phyloP scores from a whole-genome alignment of 2,113 vertebrate species.

The Megaceryle torquata region DNA sequence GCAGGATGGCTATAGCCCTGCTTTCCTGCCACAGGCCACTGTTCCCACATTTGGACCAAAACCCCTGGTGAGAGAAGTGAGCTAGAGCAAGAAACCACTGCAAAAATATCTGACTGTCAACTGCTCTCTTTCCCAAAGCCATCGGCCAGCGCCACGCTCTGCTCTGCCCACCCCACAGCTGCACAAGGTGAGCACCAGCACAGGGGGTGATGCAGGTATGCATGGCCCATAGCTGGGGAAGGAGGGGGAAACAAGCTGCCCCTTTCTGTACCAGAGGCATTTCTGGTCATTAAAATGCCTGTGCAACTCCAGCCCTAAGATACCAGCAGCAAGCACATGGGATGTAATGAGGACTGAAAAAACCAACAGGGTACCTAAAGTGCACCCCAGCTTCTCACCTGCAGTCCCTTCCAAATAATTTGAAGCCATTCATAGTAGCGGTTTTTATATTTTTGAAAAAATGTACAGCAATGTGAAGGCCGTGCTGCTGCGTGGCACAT shows the following conservation, averaged over 20 bases:
- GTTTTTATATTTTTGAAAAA: neutral
- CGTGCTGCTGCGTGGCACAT: neutral
- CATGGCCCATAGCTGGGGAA: too few relatives aligned
- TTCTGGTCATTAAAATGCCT: neutral
- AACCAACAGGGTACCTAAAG: neutral
- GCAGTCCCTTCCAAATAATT: neutral
- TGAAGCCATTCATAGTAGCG: neutral
- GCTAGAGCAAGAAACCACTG: neutral
- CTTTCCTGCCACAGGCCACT: too few relatives aligned
- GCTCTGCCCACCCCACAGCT: neutral
- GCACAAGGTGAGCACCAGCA: fast-evolving
- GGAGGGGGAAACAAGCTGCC: neutral
- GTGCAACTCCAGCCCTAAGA: neutral
- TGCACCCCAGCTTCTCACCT: neutral
- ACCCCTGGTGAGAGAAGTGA: fast-evolving
- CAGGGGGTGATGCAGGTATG: fast-evolving
- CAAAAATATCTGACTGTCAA: neutral
- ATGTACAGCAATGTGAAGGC: neutral
- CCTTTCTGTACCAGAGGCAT: neutral
- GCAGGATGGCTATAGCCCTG: neutral
- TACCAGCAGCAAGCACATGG: neutral
- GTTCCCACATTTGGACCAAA: neutral
- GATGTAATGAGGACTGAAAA: neutral
- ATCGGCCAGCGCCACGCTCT: fast-evolving
- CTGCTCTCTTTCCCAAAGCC: neutral